Evolutionary conservation across 2,797 vertebrate genomes (phyloP), one percentile per base, ranked within the genome.

Genomic region (Acipenser transmontanus): DNA sequence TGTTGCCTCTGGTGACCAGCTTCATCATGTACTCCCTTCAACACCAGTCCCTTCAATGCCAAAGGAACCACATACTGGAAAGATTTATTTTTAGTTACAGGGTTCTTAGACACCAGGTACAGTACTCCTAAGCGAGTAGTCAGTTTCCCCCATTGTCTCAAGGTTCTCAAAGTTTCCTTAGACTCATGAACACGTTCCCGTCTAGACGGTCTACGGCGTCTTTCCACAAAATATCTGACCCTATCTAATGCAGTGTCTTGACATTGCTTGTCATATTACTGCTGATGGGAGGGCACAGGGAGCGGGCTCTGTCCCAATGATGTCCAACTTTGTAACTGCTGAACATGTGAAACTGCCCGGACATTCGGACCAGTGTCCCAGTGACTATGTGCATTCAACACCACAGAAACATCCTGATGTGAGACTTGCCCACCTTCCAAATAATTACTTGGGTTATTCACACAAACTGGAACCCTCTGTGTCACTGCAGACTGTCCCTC

Each of bases 1-100:
- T 68, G 62, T 12, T 71, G 66, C 1, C 59, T 66, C 48, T 65
- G 70, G 11, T 69, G 67, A 8, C 67, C 70, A 20, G 61, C 67
- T 7, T 67, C 34, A 13, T 69, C 62, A 67, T 67, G 71, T 7
- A 69, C 50, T 6, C 62, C 68, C 9, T 50, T 64, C 49, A 72
- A 7, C 1, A 67, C 71, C n/a, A 14, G 2, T 2, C 8, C 11
- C 49, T 61, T 67, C 11, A 63, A 9, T 1, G 51, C 20, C 0
- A 5, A 17, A 7, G 68, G 64, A 6, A 71, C 69, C 1, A 71
- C 50, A 56, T 66, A 66, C 47, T 68, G 66, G 7, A 66, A 70
- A 8, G 6, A 13, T 1, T 8, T 63, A 51, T 64, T 69, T 17
- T 64, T 63, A n/a, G n/a, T 14, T 1, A 50, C 50, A 2, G 59